Evolutionary conservation across 2,797 vertebrate species (phyloP).

Genomic region (Columba guinea): DNA sequence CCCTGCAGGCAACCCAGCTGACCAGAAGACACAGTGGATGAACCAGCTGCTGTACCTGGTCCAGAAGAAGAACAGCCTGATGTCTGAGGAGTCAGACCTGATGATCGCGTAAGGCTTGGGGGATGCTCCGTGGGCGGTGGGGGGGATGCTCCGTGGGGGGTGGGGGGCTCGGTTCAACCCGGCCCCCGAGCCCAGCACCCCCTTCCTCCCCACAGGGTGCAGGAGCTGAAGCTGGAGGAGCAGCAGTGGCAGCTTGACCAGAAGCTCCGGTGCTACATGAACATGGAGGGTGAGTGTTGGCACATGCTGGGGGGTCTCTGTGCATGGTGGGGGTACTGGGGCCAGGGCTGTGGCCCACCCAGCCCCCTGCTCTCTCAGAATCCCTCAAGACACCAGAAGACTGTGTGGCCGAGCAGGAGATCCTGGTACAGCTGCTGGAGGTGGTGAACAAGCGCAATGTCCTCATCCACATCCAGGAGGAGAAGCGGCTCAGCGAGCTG

Average conservation of each 20-base stretch:
- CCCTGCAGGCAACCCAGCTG: not conserved
- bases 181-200: not conserved
- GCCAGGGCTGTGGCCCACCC: not conserved
- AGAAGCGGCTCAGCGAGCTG: conserved; percentile 88
- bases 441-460: conserved; percentile 90
- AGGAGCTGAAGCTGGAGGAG: conserved; percentile 91
- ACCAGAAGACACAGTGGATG: conserved; percentile 76
- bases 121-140: rapidly evolving
- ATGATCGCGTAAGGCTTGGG: conserved; percentile 87
- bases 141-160: no score
- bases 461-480: conserved; percentile 88
- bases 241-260: conserved; percentile 88
- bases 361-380: conserved; percentile 69
- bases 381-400: conserved; percentile 81
- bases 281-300: conserved; percentile 77
- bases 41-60: conserved; percentile 89
- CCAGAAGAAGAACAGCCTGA: conserved; percentile 88
- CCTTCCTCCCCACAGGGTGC: conserved; percentile 75
- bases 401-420: conserved; percentile 75
- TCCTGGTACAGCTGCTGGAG: conserved; percentile 84
- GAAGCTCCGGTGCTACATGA: conserved; percentile 85
- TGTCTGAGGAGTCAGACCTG: conserved; percentile 93
- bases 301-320: rapidly evolving
- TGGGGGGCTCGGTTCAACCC: not conserved
- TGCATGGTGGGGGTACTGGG: rapidly evolving